phyloP scores from a whole-genome alignment of 2,888 invertebrate species.

The Brachypalpus laphriformis region DNA sequence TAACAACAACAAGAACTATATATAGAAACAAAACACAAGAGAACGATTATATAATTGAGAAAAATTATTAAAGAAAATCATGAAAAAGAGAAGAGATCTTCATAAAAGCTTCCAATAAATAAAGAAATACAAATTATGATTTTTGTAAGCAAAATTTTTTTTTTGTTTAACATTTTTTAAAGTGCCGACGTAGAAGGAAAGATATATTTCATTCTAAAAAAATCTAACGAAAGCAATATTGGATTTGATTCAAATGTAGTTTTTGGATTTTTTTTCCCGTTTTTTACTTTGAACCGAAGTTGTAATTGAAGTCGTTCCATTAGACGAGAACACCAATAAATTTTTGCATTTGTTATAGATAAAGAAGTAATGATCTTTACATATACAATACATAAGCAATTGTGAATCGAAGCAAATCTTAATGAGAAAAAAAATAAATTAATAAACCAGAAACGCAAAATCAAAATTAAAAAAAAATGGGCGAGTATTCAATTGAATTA shows the following conservation, averaged over 20 bases:
- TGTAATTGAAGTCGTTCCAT: slow-evolving; percentile 54
- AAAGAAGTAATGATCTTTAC: slow-evolving; percentile 46
- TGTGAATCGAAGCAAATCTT: slow-evolving; percentile 45
- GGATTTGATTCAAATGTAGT: slow-evolving; percentile 46
- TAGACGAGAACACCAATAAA: slow-evolving; percentile 50
- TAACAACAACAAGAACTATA: slow-evolving; percentile 75
- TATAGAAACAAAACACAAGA: slow-evolving; percentile 61
- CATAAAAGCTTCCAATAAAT: slow-evolving; percentile 72
- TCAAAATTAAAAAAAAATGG: slow-evolving; percentile 14
- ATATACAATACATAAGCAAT: slow-evolving; percentile 35
- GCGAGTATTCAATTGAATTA: neutral
- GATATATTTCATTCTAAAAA: slow-evolving; percentile 37
- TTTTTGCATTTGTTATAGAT: slow-evolving; percentile 59
- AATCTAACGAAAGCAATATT: slow-evolving; percentile 38
- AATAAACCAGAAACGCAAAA: too few relatives aligned
- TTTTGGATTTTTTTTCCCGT: slow-evolving; percentile 29
- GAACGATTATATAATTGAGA: slow-evolving; percentile 70
- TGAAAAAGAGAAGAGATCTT: slow-evolving; percentile 56
- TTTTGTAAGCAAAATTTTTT: slow-evolving; percentile 53
- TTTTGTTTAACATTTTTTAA: slow-evolving; percentile 22
- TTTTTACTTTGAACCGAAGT: slow-evolving; percentile 46
- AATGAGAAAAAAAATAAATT: slow-evolving; percentile 31
- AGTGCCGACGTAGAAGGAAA: slow-evolving; percentile 57
- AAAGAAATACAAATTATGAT: slow-evolving; percentile 65
- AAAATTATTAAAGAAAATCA: slow-evolving; percentile 56